phyloP scores from a whole-genome alignment of 2,888 invertebrate genomes.

The Eupithecia insigniata region DNA sequence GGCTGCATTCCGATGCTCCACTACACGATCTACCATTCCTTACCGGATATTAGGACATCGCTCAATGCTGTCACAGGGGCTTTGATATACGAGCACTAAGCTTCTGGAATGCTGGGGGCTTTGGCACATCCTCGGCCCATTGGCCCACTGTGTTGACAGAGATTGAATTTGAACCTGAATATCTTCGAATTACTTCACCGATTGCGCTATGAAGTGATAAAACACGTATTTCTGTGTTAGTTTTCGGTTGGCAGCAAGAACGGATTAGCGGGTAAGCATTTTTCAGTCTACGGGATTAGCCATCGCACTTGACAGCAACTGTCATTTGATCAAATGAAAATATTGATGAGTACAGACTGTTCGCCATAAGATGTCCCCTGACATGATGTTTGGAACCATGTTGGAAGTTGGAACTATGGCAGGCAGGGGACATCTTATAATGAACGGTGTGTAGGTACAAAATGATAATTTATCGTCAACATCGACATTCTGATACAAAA shows the following conservation, averaged over 20 bases:
- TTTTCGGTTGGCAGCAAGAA: neutral
- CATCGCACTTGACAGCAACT: neutral
- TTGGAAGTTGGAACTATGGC: no score
- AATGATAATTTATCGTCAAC: neutral
- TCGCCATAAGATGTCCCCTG: no score
- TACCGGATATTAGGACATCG: constrained; percentile 78
- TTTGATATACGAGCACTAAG: constrained; percentile 60
- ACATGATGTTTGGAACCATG: no score
- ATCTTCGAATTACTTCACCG: constrained; percentile 13
- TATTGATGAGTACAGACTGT: neutral
- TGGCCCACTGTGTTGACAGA: constrained; percentile 28
- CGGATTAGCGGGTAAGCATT: no score
- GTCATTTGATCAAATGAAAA: neutral
- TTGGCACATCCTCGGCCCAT: constrained; percentile 32
- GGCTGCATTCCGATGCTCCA: constrained; percentile 31
- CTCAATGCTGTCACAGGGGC: constrained; percentile 65
- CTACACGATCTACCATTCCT: constrained; percentile 60
- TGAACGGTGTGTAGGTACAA: no score
- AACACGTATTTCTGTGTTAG: neutral
- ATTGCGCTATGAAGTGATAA: neutral
- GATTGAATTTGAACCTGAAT: constrained; percentile 31
- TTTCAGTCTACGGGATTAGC: no score
- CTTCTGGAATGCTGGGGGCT: constrained; percentile 32
- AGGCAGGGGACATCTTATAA: no score
- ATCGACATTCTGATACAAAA: neutral